Base-by-base conservation (phyloP, 2,113 vertebrate species). In the Sialia sialis region DNA sequence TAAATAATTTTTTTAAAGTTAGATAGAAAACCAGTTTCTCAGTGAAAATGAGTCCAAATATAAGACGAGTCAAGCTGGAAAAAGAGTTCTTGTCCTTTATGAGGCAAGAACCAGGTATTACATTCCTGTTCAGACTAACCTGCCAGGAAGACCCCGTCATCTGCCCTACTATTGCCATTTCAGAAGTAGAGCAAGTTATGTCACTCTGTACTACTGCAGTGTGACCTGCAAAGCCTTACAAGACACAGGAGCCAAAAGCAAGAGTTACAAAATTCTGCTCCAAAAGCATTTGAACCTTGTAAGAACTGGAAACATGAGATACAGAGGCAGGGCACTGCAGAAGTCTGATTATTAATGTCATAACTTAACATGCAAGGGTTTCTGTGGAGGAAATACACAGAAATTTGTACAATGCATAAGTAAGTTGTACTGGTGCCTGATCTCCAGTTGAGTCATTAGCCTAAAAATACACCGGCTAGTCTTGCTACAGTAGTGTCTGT, bases 401-500 rank as follows among this genome's bases (percentile, higher is more conserved):
- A 89, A 89, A 95, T 90, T 76, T 60, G 56, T 89, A 81, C 62
- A 88, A 84, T 49, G 91, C 88, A 67, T 90, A 95, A 89, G 92
- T 72, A 82, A 86, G 87, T 39, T 95, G 75, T 89, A 74, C 79
- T 85, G 76, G 72, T 88, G 85, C 74, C 94, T 92, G 86, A 90
- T 94, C 51, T 87, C 51, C 46, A 51, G 63, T 89, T 93, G 92
- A 95, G 87, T 96, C 95, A 97, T 83, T 87, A 60, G 32, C 62
- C 93, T 97, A 97, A 96, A 96, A 98, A 97, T 97, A 97, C 36
- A 70, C 56, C 56, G 70, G 38, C 72, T 92, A 67, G 89, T 92
- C 90, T 95, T 87, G 72, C 77, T 82, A 76, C 76, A 94, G 90
- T 56, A 95, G 81, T 93, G 80, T 90, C 60, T 80, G 89, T 92